Evolutionary conservation across 64 coral and sea anemone species (phyloP), one percentile per base, ranked within the genome.

Genomic region (Pocillopora verrucosa): DNA sequence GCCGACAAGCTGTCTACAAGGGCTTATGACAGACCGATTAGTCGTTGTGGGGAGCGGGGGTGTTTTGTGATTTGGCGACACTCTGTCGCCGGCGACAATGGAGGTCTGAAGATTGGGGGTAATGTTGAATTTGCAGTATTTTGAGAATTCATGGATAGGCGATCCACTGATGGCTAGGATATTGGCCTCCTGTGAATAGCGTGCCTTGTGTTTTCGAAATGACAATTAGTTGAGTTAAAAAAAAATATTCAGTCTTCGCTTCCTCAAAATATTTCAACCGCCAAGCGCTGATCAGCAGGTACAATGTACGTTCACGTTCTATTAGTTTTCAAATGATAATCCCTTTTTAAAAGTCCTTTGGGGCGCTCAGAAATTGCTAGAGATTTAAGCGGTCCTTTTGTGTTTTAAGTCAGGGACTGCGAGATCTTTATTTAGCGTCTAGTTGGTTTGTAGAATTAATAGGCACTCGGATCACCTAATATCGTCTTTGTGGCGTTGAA

Each of bases 21-120:
- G 58, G 82, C 83, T 86, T 80, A 80, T 58, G 51, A 85, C 56
- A 26, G 30, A 37, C 65, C 62, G 90, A 65, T 91, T 91, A 74
- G 24, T 75, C 90, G 20, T 87, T 79, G 78, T 86, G 77, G 92
- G 80, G 91, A 88, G 82, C 89, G 56, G 61, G 73, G 45, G 82
- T 89, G 84, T 92, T 93, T 96, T 97, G 88, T 93, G 72, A 83
- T 69, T 73, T 45, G 88, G 86, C 89, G 95, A 97, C 95, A 86
- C n/a, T 34, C 72, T 87, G 95, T 93, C 91, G 88, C 95, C 95
- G 90, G 11, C 73, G 65, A 97, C 95, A 97, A 97, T 93, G 90
- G 91, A 60, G 82, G 63, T 91, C 79, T 59, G 14, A 69, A 87
- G 88, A 94, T 62, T 68, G 41, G 41, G 41, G 89, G 36, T 91